phyloP scores from a whole-genome alignment of 2,888 invertebrate species.

The Hypena proboscidalis region DNA sequence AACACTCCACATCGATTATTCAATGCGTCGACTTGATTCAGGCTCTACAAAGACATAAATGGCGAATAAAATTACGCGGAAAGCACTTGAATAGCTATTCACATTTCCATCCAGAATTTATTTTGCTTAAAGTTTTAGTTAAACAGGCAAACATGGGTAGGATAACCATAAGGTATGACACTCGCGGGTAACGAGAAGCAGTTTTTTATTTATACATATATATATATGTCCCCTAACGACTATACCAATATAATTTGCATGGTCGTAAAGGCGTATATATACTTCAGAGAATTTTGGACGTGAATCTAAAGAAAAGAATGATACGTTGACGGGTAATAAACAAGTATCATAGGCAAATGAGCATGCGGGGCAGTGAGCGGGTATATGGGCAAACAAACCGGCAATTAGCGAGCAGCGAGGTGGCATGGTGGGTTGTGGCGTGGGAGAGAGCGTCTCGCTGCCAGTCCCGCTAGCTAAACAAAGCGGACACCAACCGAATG shows the following conservation, averaged over 20 bases:
- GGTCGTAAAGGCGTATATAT: constrained; percentile 13
- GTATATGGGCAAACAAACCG: constrained; percentile 48
- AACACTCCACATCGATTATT: constrained; percentile 26
- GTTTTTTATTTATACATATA: no score
- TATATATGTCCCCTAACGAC: no score
- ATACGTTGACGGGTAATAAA: constrained; percentile 23
- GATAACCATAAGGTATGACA: no score
- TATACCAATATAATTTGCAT: neutral
- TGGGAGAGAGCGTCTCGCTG: constrained; percentile 45
- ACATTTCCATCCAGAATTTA: neutral
- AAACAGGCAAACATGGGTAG: no score
- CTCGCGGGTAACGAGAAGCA: no score
- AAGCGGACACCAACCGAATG: constrained; percentile 56
- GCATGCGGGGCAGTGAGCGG: constrained; percentile 29
- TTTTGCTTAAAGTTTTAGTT: neutral
- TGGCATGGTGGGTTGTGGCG: constrained; percentile 33
- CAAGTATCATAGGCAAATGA: constrained; percentile 25
- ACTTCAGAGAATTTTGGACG: constrained; percentile 21
- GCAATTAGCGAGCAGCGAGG: constrained; percentile 48
- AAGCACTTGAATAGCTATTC: neutral
- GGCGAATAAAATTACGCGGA: neutral
- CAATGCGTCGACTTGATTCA: constrained; percentile 17
- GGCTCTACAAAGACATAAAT: neutral
- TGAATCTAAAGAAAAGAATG: constrained; percentile 25
- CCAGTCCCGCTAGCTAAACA: constrained; percentile 69